These are phyloP conservation scores for Metopolophium dirhodum DNA, from an alignment of 1,140 invertebrate genomes.

Conservation along the genomic window DNA sequence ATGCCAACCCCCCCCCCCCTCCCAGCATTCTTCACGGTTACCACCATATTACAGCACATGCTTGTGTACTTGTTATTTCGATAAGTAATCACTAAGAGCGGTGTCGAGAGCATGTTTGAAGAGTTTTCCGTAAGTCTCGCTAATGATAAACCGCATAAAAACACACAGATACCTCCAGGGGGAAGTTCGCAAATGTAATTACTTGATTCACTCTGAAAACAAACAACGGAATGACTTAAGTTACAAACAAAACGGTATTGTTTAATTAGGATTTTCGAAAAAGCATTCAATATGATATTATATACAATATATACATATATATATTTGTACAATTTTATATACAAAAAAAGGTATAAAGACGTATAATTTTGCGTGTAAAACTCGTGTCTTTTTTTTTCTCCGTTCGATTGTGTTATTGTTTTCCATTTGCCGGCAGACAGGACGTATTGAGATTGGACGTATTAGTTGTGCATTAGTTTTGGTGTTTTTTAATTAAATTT, in stretches of 20 bases:
- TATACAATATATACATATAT: not conserved
- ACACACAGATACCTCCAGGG: not conserved
- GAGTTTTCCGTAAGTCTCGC: not conserved
- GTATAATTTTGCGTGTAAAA: not conserved
- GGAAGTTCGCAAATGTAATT: not conserved
- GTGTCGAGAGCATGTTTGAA: not conserved
- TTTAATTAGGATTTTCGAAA: slow-evolving; percentile 12
- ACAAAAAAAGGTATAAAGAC: not conserved
- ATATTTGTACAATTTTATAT: not conserved
- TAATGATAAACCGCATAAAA: not conserved
- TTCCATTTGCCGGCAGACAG: not conserved
- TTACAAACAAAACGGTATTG: not conserved
- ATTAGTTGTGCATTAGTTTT: not conserved
- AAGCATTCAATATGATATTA: not conserved
- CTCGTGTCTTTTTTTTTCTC: not conserved
- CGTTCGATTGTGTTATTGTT: not conserved
- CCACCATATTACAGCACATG: not conserved
- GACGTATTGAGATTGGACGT: not conserved
- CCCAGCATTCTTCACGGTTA: not conserved
- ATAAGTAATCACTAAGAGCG: not conserved
- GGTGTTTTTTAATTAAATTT: not conserved
- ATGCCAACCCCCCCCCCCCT: accelerated
- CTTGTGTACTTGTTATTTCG: not conserved
- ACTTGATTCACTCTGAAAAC: not conserved
- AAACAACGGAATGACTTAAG: not conserved